Base-by-base conservation (phyloP, 2,797 vertebrate genomes). In the Siniperca obscura region DNA sequence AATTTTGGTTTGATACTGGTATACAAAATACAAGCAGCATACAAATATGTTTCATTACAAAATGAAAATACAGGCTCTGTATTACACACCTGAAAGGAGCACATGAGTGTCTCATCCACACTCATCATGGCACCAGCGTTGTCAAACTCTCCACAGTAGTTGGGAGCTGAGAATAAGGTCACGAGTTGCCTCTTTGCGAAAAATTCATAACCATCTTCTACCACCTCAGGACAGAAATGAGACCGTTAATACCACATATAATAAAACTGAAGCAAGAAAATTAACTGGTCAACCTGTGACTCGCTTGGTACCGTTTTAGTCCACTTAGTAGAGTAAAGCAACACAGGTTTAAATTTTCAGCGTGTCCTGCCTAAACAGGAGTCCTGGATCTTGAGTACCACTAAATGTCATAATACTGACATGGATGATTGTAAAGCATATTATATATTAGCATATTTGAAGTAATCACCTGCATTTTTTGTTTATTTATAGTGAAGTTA, bases 61-160 rank as follows among this genome's bases (percentile, higher is more conserved):
- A 42, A 53, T 17, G 5, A 34, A 3, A 60, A 44, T 34, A 11
- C 19, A 40, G 19, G 14, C 19, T 64, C 16, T 0, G n/a, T 25
- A 62, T 62, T 21, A 74, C 86, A 50, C 40, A 96, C 96, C 96
- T 96, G 96, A 90, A 96, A 96, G 79, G 96, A 96, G 90, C 96
- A 96, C 96, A 96, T 96, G 90, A 96, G 96, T 0, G 96, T 96
- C 83, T 96, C 96, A 22, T 96, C 96, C 86, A 96, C 96, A 44
- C 96, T 96, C 96, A 96, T 96, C 96, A 96, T 96, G 90, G 96
- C 96, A 13, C 96, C 96, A 9, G 95, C 96, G 1, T 96, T 96
- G 90, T 96, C 96, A 75, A 96, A 96, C 91, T 96, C 96, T 61
- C 96, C 96, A n/a, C 96, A 96, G 93, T 96, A 96, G 93, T 96